phyloP scores from a whole-genome alignment of 2,888 invertebrate genomes.

The Tenodera sinensis region DNA sequence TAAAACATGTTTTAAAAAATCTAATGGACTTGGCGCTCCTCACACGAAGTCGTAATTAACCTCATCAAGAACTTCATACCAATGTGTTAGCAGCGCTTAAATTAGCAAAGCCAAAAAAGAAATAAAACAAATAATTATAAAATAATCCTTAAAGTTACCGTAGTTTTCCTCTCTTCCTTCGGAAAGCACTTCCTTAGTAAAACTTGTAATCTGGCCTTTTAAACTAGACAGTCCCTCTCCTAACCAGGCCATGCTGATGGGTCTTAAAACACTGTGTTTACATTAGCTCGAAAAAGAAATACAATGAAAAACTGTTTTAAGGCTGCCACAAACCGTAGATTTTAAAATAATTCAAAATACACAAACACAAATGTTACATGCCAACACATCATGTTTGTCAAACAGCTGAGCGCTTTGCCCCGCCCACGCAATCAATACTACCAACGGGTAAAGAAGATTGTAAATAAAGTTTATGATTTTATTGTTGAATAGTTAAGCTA shows the following conservation, averaged over 20 bases:
- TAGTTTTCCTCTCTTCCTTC: slow-evolving; percentile 63
- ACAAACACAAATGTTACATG: neutral
- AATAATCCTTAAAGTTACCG: slow-evolving; percentile 42
- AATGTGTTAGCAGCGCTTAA: too few species aligned
- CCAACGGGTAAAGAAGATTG: neutral
- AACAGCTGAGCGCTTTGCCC: neutral
- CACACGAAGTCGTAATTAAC: too few species aligned
- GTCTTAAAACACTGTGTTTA: neutral
- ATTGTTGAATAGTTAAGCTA: too few species aligned
- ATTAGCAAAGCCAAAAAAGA: too few species aligned
- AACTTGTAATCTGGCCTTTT: slow-evolving; percentile 83
- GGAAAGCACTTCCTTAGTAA: slow-evolving; percentile 84
- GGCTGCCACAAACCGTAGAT: neutral
- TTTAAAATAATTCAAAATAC: neutral
- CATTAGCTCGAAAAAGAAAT: neutral
- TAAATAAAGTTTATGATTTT: too few species aligned
- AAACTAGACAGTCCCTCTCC: slow-evolving; percentile 53
- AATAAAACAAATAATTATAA: neutral
- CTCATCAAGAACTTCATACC: too few species aligned
- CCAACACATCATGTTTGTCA: slow-evolving; percentile 15
- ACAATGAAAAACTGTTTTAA: neutral
- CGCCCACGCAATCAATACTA: neutral
- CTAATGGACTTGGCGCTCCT: too few species aligned
- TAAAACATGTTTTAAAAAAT: too few species aligned
- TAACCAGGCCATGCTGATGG: slow-evolving; percentile 46